Evolutionary conservation across 2,113 vertebrate genomes (phyloP), one percentile per base, ranked within the genome.

Genomic region (Saccopteryx bilineata): DNA sequence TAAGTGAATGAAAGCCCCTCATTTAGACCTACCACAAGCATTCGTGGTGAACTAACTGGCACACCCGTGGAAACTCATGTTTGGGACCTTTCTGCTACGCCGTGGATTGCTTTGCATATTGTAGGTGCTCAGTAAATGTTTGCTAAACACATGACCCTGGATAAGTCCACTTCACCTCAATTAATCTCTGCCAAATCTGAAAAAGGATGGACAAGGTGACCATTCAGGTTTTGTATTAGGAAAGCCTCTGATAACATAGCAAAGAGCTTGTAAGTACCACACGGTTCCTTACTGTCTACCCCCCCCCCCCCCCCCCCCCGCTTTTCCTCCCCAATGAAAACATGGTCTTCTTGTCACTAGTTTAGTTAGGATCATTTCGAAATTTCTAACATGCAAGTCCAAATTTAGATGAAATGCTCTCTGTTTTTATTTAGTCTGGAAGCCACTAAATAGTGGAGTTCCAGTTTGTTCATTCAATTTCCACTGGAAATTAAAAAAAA

Each of bases 391-490:
- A 33, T 48, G 61, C 61, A 94, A 92, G 66, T 63, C 46, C 71
- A 26, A 66, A 71, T 75, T 69, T 79, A 76, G 84, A 90, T 24
- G 72, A 95, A 84, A 74, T 26, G 61, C 24, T 61, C 61, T 69
- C 60, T 92, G 68, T 78, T 93, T 90, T 66, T 84, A 81, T 87
- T 93, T 96, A 50, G 31, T 79, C 84, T 94, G 76, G 89, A 96
- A 90, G 54, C 39, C 31, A 68, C 89, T n/a, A 60, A 68, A 69
- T 84, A 39, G 58, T 63, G 52, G 50, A 91, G 56, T 33, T 26
- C n/a, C 13, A 65, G 54, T 83, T 63, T 95, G n/a, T 93, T 63
- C 72, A 88, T 68, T 24, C 7, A 52, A 69, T 84, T 94, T 94
- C 88, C 87, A 83, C 0, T 90, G 68, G 92, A 91, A 94, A 95